These are phyloP conservation scores for Phalacrocorax pelagicus DNA, from an alignment of 2,113 vertebrate genomes.

Conservation along the genomic window DNA sequence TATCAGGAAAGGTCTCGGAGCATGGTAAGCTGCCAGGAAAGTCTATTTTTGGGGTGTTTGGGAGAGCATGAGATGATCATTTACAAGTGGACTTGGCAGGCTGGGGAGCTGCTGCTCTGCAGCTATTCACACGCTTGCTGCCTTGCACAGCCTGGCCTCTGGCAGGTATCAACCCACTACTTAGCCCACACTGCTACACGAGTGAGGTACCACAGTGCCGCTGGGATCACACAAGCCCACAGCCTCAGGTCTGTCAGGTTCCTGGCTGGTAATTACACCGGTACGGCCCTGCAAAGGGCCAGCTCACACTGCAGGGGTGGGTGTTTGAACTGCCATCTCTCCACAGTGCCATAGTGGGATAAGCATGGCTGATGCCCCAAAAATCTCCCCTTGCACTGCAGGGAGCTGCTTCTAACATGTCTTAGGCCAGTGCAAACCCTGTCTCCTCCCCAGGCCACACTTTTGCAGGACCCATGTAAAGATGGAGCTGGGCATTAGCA, in stretches of 20 bases:
- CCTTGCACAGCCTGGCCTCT: not conserved
- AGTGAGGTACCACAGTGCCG: not conserved
- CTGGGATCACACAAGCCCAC: not conserved
- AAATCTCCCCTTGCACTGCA: not conserved
- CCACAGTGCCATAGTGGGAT: not conserved
- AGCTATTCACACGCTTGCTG: not conserved
- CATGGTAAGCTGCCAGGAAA: constrained; percentile 25
- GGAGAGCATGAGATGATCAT: not conserved
- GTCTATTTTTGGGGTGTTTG: constrained; percentile 60
- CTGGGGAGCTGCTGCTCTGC: not conserved
- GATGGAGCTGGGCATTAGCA: not conserved
- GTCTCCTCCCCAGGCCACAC: not conserved
- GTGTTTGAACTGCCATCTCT: not conserved
- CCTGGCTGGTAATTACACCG: rapidly evolving
- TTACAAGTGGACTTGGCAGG: constrained; percentile 50
- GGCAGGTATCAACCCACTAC: not conserved
- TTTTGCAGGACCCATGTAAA: rapidly evolving
- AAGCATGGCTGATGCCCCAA: rapidly evolving
- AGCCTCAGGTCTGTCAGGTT: not conserved
- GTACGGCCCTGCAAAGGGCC: not conserved
- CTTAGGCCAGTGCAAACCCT: not conserved
- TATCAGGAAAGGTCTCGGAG: not conserved
- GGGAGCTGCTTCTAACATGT: rapidly evolving
- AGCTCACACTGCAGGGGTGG: not conserved
- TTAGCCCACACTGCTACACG: rapidly evolving